These are phyloP conservation scores for Halesus radiatus DNA, from an alignment of 1,140 invertebrate genomes.

Conservation along the genomic window DNA sequence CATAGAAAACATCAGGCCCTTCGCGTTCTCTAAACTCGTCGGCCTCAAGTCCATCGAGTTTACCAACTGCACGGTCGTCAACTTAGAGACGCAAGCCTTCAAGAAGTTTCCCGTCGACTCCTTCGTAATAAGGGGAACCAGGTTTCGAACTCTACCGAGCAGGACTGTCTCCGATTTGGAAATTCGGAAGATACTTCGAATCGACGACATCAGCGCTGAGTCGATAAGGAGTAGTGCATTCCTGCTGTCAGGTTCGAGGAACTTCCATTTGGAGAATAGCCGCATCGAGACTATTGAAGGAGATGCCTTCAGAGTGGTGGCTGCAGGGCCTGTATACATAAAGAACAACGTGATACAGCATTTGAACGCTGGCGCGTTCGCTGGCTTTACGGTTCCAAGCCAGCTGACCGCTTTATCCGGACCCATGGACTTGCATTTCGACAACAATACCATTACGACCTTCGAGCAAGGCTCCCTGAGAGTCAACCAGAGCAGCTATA, in stretches of 20 bases:
- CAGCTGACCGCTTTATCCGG: conserved; percentile 62
- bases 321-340: conserved; percentile 75
- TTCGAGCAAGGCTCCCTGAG: conserved; percentile 73
- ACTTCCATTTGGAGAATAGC: conserved; percentile 76
- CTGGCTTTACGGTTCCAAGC: conserved; percentile 71
- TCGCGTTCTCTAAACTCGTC: conserved; percentile 79
- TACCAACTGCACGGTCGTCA: conserved; percentile 70
- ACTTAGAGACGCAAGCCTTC: conserved; percentile 80
- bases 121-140: conserved; percentile 72
- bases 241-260: conserved; percentile 72
- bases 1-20: conserved; percentile 76
- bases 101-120: conserved; percentile 82
- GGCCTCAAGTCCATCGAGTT: conserved; percentile 71
- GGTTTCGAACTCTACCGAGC: conserved; percentile 74
- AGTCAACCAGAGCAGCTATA: conserved; percentile 72
- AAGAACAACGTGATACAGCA: conserved; percentile 76
- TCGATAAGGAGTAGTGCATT: conserved; percentile 76
- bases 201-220: conserved; percentile 74
- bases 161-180: conserved; percentile 81
- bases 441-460: conserved; percentile 74
- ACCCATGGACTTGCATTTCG: conserved; percentile 73
- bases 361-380: conserved; percentile 73
- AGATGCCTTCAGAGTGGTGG: conserved; percentile 75
- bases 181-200: conserved; percentile 75
- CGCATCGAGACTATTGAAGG: conserved; percentile 73